Evolutionary conservation across 2,888 invertebrate species (phyloP).

Genomic region (Hipparchia sbordonii): DNA sequence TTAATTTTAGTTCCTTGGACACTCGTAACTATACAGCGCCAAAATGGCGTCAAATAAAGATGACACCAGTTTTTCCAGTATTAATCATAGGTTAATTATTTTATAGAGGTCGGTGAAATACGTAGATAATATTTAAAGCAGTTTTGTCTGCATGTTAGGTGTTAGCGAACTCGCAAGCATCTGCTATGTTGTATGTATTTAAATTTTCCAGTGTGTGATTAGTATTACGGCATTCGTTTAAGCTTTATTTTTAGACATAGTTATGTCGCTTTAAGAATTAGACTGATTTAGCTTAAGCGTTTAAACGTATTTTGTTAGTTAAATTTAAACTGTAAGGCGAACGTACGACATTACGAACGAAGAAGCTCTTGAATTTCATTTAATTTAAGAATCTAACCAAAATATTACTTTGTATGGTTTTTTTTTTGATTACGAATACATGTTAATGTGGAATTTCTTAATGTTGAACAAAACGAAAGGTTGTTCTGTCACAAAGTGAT

Average conservation of each 20-base stretch:
- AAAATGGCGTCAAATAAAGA: no score
- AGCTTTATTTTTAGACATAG: constrained; percentile 78
- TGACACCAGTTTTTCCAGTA: no score
- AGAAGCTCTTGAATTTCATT: constrained; percentile 24
- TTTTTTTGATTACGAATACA: constrained; percentile 20
- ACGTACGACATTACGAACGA: constrained; percentile 58
- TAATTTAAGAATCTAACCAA: constrained; percentile 31
- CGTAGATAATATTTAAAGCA: background rate
- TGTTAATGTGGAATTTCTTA: constrained; percentile 22
- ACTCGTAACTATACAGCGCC: no score
- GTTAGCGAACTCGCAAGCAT: constrained; percentile 5
- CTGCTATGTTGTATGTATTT: constrained; percentile 41
- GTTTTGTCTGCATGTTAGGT: constrained; percentile 11
- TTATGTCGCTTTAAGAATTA: constrained; percentile 81
- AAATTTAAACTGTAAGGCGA: constrained; percentile 68
- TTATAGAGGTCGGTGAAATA: background rate
- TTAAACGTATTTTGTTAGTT: constrained; percentile 74
- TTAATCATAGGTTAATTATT: no score
- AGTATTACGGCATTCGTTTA: constrained; percentile 66
- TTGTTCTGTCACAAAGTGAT: constrained; percentile 44
- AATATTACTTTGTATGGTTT: constrained; percentile 24
- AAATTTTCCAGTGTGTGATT: constrained; percentile 76
- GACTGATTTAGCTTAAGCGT: constrained; percentile 83
- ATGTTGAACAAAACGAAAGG: constrained; percentile 34
- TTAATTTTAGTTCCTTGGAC: no score